Evolutionary conservation across 2,888 invertebrate species (phyloP).

Genomic region (Spodoptera exigua): DNA sequence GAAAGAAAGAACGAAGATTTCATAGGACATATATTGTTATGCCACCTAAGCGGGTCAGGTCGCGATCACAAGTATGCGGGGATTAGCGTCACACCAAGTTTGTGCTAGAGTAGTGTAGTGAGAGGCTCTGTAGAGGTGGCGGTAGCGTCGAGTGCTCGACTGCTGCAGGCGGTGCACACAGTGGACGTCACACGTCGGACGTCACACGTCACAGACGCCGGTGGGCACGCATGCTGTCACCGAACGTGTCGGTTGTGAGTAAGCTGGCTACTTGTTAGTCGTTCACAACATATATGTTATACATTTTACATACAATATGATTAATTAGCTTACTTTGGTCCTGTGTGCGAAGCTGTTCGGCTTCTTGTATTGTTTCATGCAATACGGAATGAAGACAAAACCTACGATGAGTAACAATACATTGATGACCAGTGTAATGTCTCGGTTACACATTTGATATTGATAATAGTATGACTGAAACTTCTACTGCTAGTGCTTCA

Average conservation of each 20-base stretch:
- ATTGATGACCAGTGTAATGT: conserved; percentile 35
- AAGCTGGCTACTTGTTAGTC: conserved; percentile 84
- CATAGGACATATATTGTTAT: conserved; percentile 72
- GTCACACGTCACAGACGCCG: conserved; percentile 63
- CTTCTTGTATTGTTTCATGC: conserved; percentile 56
- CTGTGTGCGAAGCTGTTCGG: conserved; percentile 65
- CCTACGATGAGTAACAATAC: conserved; percentile 37
- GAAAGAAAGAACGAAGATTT: conserved; percentile 81
- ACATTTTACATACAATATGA: conserved; percentile 61
- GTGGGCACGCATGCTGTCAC: conserved; percentile 76
- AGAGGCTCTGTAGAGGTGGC: conserved; percentile 70
- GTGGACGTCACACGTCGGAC: conserved; percentile 68
- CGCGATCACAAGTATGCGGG: conserved; percentile 69
- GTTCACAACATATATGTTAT: conserved; percentile 72
- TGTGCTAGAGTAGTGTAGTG: conserved; percentile 80
- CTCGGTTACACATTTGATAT: conserved; percentile 18
- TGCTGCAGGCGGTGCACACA: conserved; percentile 54
- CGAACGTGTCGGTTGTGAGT: conserved; percentile 78
- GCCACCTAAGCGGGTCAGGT: conserved; percentile 77
- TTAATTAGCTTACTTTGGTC: conserved; percentile 76
- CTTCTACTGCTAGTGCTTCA: conserved; percentile 3
- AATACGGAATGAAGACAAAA: conserved; percentile 39
- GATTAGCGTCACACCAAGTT: conserved; percentile 75
- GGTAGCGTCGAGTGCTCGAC: conserved; percentile 70
- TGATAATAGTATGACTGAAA: conserved; percentile 5